Evolutionary conservation across 2,888 invertebrate species (phyloP).

Genomic region (Eutolmus rufibarbis): DNA sequence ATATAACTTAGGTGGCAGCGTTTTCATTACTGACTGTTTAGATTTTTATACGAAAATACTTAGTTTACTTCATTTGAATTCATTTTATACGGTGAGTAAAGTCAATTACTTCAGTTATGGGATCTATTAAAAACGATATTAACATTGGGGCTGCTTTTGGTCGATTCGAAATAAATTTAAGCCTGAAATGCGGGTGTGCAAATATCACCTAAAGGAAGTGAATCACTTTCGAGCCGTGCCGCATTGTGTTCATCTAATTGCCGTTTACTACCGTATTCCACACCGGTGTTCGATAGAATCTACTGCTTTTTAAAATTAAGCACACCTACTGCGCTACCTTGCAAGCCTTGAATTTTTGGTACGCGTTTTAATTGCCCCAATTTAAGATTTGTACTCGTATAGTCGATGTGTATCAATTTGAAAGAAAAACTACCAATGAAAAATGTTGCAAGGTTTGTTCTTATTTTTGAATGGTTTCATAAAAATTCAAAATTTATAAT

Average conservation of each 20-base stretch:
- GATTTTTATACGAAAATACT: conserved; percentile 20
- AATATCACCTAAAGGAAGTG: neutral
- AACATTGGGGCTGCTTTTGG: neutral
- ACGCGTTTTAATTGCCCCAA: neutral
- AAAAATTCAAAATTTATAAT: too few relatives aligned
- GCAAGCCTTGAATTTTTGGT: neutral
- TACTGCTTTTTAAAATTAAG: neutral
- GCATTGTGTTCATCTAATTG: neutral
- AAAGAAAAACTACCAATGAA: neutral
- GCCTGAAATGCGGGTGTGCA: neutral
- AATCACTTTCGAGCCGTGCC: neutral
- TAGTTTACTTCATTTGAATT: neutral
- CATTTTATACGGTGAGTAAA: neutral
- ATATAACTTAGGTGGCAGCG: neutral
- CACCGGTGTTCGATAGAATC: neutral
- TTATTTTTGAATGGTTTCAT: too few relatives aligned
- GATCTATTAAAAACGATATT: neutral
- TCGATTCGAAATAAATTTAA: neutral
- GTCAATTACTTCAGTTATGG: neutral
- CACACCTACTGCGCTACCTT: neutral
- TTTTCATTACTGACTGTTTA: conserved; percentile 2
- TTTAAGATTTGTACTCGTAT: neutral
- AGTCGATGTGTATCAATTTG: neutral
- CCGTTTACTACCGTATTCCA: neutral
- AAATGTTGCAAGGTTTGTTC: too few relatives aligned